These are phyloP conservation scores for Tetranychus piercei DNA, from an alignment of 2,888 invertebrate species.

Conservation along the genomic window DNA sequence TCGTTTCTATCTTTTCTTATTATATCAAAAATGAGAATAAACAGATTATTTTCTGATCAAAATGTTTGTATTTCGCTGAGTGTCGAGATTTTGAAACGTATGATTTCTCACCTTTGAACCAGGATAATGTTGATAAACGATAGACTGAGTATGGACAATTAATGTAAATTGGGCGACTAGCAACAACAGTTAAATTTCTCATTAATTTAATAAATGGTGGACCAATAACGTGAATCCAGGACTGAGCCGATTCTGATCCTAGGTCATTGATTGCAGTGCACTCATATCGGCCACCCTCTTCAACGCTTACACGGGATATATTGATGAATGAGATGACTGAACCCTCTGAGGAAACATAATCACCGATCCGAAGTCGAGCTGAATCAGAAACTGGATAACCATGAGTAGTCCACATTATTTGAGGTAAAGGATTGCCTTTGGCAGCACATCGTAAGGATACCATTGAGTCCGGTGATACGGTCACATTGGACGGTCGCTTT, in stretches of 20 bases:
- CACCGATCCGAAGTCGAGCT: slow-evolving; percentile 29
- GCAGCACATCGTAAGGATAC: slow-evolving; percentile 30
- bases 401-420: slow-evolving; percentile 31
- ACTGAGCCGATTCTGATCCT: slow-evolving; percentile 11
- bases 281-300: slow-evolving; percentile 24
- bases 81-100: background rate
- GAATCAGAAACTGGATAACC: slow-evolving; percentile 30
- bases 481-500: slow-evolving; percentile 20
- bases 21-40: no score
- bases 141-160: slow-evolving; percentile 39
- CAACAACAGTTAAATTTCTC: slow-evolving; percentile 81
- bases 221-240: slow-evolving; percentile 36
- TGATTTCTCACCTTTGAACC: slow-evolving; percentile 32
- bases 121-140: slow-evolving; percentile 32
- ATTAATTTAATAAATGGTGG: slow-evolving; percentile 71
- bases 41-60: no score
- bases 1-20: no score
- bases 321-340: slow-evolving; percentile 32
- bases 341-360: slow-evolving; percentile 30
- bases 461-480: slow-evolving; percentile 25
- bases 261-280: slow-evolving; percentile 17
- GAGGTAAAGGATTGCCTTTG: slow-evolving; percentile 29
- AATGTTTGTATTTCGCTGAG: background rate
- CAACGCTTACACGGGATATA: slow-evolving; percentile 24
- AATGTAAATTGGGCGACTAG: slow-evolving; percentile 67